Conservation (phyloP, 2,797 vertebrate genomes). For the Pygocentrus nattereri region DNA sequence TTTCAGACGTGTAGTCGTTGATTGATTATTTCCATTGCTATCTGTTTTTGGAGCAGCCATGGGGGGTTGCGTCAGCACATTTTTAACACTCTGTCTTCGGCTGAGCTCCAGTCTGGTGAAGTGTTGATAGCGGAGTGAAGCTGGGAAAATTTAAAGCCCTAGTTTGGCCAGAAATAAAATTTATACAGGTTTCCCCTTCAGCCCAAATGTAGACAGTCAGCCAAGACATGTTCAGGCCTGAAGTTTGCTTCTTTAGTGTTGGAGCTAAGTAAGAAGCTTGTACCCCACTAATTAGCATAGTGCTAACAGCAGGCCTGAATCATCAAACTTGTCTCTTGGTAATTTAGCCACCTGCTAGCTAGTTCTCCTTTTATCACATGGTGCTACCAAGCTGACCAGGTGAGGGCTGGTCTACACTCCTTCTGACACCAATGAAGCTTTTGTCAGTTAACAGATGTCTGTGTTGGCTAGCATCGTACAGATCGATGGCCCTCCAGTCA, state of each 20-base stretch:
- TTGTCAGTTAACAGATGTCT: too few species aligned
- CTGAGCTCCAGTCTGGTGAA: neutral
- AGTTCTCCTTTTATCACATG: too few species aligned
- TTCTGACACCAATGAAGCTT: too few species aligned
- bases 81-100: neutral
- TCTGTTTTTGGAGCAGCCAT: constrained; percentile 8
- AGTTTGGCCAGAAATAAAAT: neutral
- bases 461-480: too few species aligned
- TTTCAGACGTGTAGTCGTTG: neutral
- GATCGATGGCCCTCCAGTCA: too few species aligned
- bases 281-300: too few species aligned
- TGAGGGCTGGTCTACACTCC: too few species aligned
- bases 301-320: too few species aligned
- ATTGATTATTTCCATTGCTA: constrained; percentile 14
- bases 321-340: too few species aligned
- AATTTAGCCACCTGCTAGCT: too few species aligned
- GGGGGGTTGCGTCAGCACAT: neutral
- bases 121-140: neutral
- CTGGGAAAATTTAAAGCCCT: neutral
- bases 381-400: too few species aligned
- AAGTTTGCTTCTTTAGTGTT: neutral
- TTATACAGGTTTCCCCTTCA: neutral
- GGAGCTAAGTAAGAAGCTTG: neutral
- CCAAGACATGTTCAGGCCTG: neutral
- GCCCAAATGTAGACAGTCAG: neutral